Conservation (phyloP, 2,113 vertebrate genomes). For the Mesocricetus auratus region DNA sequence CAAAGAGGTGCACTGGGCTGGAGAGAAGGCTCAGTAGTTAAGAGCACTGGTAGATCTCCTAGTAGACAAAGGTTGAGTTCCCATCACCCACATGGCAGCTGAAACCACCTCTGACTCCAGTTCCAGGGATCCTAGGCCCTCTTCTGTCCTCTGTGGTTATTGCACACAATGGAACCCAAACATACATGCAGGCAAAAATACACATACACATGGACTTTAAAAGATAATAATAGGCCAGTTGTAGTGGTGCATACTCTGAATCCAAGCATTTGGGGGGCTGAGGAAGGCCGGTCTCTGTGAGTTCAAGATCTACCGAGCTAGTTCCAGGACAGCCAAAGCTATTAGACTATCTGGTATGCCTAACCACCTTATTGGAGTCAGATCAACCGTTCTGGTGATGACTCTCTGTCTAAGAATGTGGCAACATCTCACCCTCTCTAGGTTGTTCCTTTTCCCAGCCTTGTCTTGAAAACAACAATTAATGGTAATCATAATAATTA, state of each 20-base stretch:
- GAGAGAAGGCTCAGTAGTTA: background rate
- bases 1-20: background rate
- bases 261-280: background rate
- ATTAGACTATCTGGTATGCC: background rate
- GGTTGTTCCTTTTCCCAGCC: background rate
- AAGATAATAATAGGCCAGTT: background rate
- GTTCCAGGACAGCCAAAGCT: background rate
- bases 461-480: background rate
- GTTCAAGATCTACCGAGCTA: background rate
- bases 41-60: background rate
- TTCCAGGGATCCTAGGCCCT: background rate
- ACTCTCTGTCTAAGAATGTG: background rate
- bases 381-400: background rate
- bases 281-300: background rate
- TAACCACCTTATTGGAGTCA: background rate
- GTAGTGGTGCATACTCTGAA: background rate
- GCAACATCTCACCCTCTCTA: background rate
- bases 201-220: background rate
- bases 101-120: background rate
- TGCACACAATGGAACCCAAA: background rate
- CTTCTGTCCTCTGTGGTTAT: background rate
- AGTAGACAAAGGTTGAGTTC: background rate
- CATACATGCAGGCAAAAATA: background rate
- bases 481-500: background rate
- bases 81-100: background rate